These are phyloP conservation scores for Sitophilus oryzae DNA, from an alignment of 1,140 invertebrate genomes.

Conservation along the genomic window DNA sequence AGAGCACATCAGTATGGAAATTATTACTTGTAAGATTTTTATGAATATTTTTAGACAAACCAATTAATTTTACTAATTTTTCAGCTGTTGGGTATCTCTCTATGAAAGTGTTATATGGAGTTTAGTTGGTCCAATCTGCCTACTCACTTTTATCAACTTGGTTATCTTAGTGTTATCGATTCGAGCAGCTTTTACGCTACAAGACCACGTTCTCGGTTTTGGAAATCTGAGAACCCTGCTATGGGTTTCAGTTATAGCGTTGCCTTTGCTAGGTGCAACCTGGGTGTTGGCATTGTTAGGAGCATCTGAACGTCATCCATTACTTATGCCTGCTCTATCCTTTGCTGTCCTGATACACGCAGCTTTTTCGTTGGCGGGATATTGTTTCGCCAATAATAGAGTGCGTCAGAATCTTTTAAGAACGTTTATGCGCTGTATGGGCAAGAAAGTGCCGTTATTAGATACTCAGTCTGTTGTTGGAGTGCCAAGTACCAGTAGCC, in stretches of 20 bases:
- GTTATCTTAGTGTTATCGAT: conserved; percentile 78
- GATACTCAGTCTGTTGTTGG: conserved; percentile 63
- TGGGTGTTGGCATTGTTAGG: conserved; percentile 78
- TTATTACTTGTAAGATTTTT: conserved; percentile 75
- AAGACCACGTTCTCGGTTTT: conserved; percentile 85
- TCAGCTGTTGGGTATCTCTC: conserved; percentile 89
- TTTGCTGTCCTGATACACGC: conserved; percentile 66
- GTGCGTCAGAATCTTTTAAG: conserved; percentile 64
- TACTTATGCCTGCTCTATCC: conserved; percentile 67
- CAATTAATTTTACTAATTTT: conserved; percentile 15
- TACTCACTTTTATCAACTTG: conserved; percentile 71
- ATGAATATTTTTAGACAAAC: background rate
- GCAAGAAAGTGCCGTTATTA: conserved; percentile 75
- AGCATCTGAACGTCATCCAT: conserved; percentile 68
- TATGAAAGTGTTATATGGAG: conserved; percentile 90
- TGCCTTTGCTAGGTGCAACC: conserved; percentile 69
- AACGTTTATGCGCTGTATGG: conserved; percentile 64
- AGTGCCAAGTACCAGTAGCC: conserved; percentile 61
- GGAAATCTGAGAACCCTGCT: conserved; percentile 80
- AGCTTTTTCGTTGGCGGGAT: conserved; percentile 73
- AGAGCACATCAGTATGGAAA: conserved; percentile 94
- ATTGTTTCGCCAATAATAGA: conserved; percentile 74
- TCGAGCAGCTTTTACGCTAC: conserved; percentile 82
- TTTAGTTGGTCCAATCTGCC: conserved; percentile 77
- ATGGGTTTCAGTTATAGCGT: conserved; percentile 74